phyloP scores from a whole-genome alignment of 2,888 invertebrate species.

The Villa cingulata region DNA sequence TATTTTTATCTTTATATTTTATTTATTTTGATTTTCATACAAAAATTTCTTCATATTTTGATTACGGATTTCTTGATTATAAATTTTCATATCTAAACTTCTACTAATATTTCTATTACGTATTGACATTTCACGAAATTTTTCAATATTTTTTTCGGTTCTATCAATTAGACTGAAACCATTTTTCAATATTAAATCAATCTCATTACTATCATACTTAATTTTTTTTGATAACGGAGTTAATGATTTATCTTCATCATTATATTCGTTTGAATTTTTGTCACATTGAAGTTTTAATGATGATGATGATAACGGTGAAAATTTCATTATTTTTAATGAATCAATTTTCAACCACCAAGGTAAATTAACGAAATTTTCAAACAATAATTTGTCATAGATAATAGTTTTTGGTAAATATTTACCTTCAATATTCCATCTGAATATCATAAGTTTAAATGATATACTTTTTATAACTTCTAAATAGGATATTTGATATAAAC shows the following conservation, averaged over 20 bases:
- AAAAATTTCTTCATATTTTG: not conserved
- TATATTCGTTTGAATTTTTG: not conserved
- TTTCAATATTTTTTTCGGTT: slow-evolving; percentile 10
- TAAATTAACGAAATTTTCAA: slow-evolving; percentile 17
- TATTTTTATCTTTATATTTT: too few species aligned
- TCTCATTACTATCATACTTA: not conserved
- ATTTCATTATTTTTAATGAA: slow-evolving; percentile 14
- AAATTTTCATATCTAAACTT: slow-evolving; percentile 11
- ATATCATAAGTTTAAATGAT: slow-evolving; percentile 16
- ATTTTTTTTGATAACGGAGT: slow-evolving; percentile 3
- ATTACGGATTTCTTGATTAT: slow-evolving; percentile 10
- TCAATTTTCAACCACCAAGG: slow-evolving; percentile 27
- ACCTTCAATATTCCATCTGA: slow-evolving; percentile 8
- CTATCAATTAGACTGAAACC: slow-evolving; percentile 8
- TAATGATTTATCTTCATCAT: slow-evolving; percentile 2
- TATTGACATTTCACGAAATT: slow-evolving; percentile 2
- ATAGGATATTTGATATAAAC: slow-evolving; percentile 19
- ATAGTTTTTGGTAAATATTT: slow-evolving; percentile 18
- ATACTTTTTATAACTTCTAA: slow-evolving; percentile 24
- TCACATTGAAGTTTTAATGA: not conserved
- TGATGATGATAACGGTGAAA: not conserved
- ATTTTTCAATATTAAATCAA: slow-evolving; percentile 9
- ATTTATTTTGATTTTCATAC: not conserved
- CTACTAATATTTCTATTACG: slow-evolving; percentile 11
- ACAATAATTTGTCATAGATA: slow-evolving; percentile 24